Evolutionary conservation across 2,113 vertebrate genomes (phyloP), one percentile per base, ranked within the genome.

Genomic region (Psilopogon haemacephalus): DNA sequence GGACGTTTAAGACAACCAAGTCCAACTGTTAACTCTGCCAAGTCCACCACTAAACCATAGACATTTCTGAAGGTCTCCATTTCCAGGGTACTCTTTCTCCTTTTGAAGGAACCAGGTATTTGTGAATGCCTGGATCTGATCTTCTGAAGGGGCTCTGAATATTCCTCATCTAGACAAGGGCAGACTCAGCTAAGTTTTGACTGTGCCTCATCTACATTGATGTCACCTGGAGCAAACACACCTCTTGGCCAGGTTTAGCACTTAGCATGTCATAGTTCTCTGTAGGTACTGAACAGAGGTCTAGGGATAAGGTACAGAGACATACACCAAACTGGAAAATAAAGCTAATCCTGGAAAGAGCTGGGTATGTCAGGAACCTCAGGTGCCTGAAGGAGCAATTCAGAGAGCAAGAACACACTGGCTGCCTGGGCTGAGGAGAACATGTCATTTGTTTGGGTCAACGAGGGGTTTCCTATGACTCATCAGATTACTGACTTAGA

Each of bases 391-490:
- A 8, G 26, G 42, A 50, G 15, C 3, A 86, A 38, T 37, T 63
- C n/a, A 70, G 17, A 60, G 32, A 68, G 12, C 19, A 75, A 38
- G 67, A 59, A 56, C 0, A 3, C 86, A 63, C 26, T 40, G 30
- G 11, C 6, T 83, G 23, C 33, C 60, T 62, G 18, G 21, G 1
- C 13, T 83, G 27, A 1, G 5, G 60, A 68, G 35, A 27, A 56
- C 18, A 18, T 84, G 73, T 28, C 23, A 18, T 63, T 90, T 75
- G 6, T 63, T n/a, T 23, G 42, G 37, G 24, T 8, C 27, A 65
- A 38, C 0, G 0, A 59, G 14, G 27, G 16, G 1, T 1, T 37
- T 63, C 18, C 52, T 85, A 28, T 78, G 42, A 59, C 18, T 30
- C 5, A 2, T 28, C 40, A 75, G 33, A 23, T 33, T 40, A 17